Evolutionary conservation across 2,113 vertebrate genomes (phyloP).

Genomic region (Cyprinodon variegatus): DNA sequence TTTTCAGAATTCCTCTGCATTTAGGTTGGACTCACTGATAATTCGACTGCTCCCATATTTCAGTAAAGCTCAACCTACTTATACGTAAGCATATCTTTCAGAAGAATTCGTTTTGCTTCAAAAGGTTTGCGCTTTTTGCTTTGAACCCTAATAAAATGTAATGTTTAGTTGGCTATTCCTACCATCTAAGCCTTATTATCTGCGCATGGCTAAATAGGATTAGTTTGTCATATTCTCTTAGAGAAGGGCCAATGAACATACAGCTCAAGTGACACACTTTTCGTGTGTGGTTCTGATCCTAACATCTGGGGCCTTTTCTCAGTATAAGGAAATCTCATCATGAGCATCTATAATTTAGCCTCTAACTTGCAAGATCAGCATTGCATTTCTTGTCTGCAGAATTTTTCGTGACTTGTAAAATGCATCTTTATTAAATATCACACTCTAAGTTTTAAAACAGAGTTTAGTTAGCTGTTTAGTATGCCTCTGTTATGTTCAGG

Average conservation of each 20-base stretch:
- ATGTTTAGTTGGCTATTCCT: background rate
- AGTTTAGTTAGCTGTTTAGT: background rate
- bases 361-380: background rate
- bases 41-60: background rate
- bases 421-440: background rate
- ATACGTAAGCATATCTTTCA: background rate
- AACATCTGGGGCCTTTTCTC: constrained; percentile 11
- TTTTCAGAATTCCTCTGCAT: background rate
- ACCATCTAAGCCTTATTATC: background rate
- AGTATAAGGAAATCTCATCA: constrained; percentile 2
- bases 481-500: background rate
- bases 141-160: background rate
- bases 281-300: constrained; percentile 5
- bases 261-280: background rate
- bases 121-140: background rate
- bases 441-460: background rate
- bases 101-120: background rate
- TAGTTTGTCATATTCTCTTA: constrained; percentile 40
- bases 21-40: background rate
- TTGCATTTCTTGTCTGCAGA: constrained; percentile 15
- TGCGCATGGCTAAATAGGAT: background rate
- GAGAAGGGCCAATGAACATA: constrained; percentile 27
- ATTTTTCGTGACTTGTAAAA: background rate
- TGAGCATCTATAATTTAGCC: constrained; percentile 31
- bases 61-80: background rate